Evolutionary conservation across 2,888 invertebrate species (phyloP).

Genomic region (Peribatodes rhomboidaria): DNA sequence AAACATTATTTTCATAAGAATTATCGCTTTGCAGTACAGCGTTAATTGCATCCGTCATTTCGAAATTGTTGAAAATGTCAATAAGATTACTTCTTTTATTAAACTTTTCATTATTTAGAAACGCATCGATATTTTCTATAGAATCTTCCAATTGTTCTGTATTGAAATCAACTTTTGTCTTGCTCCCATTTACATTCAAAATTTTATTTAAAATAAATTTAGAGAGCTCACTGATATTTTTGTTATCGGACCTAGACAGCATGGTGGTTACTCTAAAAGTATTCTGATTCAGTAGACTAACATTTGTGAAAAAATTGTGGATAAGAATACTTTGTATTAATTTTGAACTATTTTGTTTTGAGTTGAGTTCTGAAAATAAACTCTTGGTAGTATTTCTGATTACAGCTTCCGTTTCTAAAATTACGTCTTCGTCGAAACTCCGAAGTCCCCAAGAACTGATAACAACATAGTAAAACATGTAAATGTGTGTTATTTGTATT

Average conservation of each 20-base stretch:
- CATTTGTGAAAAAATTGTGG: constrained; percentile 63
- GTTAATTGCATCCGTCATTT: constrained; percentile 33
- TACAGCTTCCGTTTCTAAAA: constrained; percentile 52
- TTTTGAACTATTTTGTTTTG: constrained; percentile 52
- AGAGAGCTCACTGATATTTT: constrained; percentile 54
- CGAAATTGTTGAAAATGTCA: constrained; percentile 30
- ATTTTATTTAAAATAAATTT: constrained; percentile 63
- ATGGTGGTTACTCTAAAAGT: constrained; percentile 59
- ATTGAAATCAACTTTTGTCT: constrained; percentile 40
- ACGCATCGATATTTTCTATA: constrained; percentile 38
- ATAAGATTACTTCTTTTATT: constrained; percentile 48
- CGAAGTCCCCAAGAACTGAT: constrained; percentile 48
- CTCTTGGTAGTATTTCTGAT: constrained; percentile 60
- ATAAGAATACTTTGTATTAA: constrained; percentile 60
- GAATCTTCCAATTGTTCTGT: constrained; percentile 49
- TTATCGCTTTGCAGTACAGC: constrained; percentile 16
- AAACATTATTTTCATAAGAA: background rate
- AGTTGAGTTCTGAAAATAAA: constrained; percentile 59
- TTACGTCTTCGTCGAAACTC: constrained; percentile 55
- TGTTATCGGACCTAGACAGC: constrained; percentile 55
- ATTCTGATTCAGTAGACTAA: constrained; percentile 60
- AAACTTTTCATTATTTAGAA: constrained; percentile 57
- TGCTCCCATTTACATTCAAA: constrained; percentile 54
- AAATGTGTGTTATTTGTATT: constrained; percentile 39
- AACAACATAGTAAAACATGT: constrained; percentile 39